Evolutionary conservation across 2,888 invertebrate genomes (phyloP).

Genomic region (Stegana nigrithorax): DNA sequence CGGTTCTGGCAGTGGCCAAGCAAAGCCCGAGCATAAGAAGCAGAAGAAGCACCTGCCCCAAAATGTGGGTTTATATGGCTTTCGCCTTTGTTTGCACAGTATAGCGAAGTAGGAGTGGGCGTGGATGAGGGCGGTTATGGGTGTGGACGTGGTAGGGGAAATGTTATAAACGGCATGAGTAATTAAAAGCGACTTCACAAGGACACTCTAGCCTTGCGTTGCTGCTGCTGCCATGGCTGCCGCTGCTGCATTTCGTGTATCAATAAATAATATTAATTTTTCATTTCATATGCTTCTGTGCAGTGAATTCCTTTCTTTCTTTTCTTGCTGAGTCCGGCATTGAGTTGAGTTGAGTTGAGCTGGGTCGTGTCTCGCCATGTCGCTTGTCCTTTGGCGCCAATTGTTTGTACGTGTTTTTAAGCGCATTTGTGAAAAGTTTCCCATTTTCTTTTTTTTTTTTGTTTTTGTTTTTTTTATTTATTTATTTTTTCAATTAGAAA

Average conservation of each 20-base stretch:
- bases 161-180: conserved; percentile 21
- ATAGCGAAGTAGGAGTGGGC: background rate
- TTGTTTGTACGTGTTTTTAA: conserved; percentile 48
- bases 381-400: conserved; percentile 32
- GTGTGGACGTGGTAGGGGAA: too few species aligned
- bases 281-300: conserved; percentile 12
- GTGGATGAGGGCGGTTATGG: too few species aligned
- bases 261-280: conserved; percentile 43
- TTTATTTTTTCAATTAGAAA: conserved; percentile 46
- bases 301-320: background rate
- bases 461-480: background rate
- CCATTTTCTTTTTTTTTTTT: background rate
- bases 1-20: too few species aligned
- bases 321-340: conserved; percentile 1
- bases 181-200: conserved; percentile 31
- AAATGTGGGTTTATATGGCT: too few species aligned
- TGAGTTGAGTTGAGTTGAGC: too few species aligned
- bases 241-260: conserved; percentile 17
- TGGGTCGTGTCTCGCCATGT: too few species aligned
- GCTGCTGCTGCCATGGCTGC: too few species aligned
- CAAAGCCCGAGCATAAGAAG: too few species aligned
- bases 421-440: background rate
- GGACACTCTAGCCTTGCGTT: conserved; percentile 30
- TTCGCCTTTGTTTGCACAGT: background rate
- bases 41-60: too few species aligned